Conservation (phyloP, 2,888 invertebrate genomes). For the Phyllotreta striolata region DNA sequence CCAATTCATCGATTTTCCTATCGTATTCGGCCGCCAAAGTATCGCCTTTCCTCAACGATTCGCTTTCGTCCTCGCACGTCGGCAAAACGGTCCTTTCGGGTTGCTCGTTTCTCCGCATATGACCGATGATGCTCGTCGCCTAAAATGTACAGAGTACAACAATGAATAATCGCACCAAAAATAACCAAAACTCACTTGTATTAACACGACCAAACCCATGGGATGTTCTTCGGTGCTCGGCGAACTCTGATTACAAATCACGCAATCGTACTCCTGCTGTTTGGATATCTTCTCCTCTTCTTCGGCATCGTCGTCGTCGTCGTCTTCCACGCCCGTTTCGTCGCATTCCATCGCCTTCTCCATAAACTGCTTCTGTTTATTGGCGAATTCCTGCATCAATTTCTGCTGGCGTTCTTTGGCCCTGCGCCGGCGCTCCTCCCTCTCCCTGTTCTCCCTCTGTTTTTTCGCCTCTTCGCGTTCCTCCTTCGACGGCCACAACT, state of each 20-base stretch:
- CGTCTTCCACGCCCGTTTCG: conserved; percentile 59
- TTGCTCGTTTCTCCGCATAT: conserved; percentile 67
- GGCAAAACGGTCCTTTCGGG: conserved; percentile 68
- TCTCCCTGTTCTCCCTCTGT: conserved; percentile 73
- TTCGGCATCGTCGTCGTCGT: conserved; percentile 68
- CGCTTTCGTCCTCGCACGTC: conserved; percentile 71
- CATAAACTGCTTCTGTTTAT: conserved; percentile 91
- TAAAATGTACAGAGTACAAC: conserved; percentile 2
- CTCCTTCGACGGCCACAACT: conserved; percentile 83
- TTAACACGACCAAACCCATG: conserved; percentile 87
- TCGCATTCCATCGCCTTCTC: conserved; percentile 75
- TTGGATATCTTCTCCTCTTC: conserved; percentile 67
- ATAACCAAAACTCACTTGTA: conserved; percentile 69
- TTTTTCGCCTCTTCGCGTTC: conserved; percentile 80
- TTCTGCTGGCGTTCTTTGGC: conserved; percentile 91
- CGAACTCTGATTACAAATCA: conserved; percentile 86
- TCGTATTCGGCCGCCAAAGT: conserved; percentile 80
- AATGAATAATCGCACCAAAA: no score
- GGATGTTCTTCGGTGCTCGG: conserved; percentile 84
- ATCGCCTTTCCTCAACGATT: conserved; percentile 66
- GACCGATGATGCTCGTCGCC: conserved; percentile 89
- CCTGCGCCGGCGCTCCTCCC: conserved; percentile 82
- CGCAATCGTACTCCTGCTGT: conserved; percentile 87
- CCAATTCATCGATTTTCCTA: conserved; percentile 78
- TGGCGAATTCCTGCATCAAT: conserved; percentile 92